These are phyloP conservation scores for Catalaphyllia jardinei DNA, from an alignment of 64 coral and sea anemone species.

Conservation along the genomic window DNA sequence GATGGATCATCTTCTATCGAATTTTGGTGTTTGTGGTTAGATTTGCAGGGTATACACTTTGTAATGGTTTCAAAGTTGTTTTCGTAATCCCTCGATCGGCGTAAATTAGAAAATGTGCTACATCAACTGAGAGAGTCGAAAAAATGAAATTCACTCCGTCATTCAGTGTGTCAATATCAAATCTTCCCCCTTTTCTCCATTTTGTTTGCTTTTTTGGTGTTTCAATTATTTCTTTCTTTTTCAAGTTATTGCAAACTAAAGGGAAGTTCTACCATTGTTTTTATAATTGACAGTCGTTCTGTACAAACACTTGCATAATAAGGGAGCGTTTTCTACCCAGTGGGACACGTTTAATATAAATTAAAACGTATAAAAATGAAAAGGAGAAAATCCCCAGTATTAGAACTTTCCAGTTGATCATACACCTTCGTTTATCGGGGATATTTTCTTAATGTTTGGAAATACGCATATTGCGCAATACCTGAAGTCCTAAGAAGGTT, in stretches of 20 bases:
- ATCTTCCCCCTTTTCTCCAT: not conserved
- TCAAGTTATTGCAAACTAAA: not conserved
- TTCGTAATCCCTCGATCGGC: constrained; percentile 7
- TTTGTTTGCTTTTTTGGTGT: not conserved
- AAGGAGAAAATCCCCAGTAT: not conserved
- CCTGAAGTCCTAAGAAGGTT: not conserved
- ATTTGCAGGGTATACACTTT: not conserved
- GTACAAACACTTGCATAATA: not conserved
- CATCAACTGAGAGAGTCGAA: not conserved
- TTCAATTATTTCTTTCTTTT: not conserved
- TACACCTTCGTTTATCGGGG: not conserved
- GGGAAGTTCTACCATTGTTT: not conserved
- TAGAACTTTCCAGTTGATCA: not conserved
- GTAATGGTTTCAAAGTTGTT: not conserved
- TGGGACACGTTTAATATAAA: not conserved
- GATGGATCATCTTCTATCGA: not conserved
- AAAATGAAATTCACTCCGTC: not conserved
- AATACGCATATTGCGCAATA: constrained; percentile 19
- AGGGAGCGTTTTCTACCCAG: not conserved
- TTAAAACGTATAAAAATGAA: not conserved
- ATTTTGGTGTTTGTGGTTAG: constrained; percentile 3
- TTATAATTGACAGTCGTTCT: not conserved
- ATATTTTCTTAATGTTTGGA: not conserved
- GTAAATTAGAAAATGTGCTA: not conserved
- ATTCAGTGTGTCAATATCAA: not conserved